Percentiles rank a stretch among this genome's conserved stretches.
Conservation (phyloP, 1,140 invertebrate species). For the Acromyrmex heyeri region DNA sequence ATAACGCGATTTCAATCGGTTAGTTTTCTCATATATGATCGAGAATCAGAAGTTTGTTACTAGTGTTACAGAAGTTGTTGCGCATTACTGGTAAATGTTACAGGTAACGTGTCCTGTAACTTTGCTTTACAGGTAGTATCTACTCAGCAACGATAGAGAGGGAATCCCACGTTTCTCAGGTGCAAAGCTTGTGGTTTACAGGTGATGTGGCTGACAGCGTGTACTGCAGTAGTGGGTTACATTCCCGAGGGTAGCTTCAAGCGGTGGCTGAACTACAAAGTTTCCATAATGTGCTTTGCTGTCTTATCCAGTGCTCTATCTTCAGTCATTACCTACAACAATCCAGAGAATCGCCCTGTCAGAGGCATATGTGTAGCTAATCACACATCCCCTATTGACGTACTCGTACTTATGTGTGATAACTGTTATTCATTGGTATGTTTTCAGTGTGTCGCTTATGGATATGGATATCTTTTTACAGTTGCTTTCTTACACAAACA, state of each 20-base stretch:
- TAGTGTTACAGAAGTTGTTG: conserved; percentile 57
- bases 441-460: conserved; percentile 59
- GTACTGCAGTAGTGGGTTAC: conserved; percentile 94
- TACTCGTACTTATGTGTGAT: conserved; percentile 98
- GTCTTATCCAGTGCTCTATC: conserved; percentile 95
- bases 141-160: conserved; percentile 72
- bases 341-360: conserved; percentile 92
- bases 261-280: conserved; percentile 91
- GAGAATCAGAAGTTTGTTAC: not conserved
- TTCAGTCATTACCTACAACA: conserved; percentile 96
- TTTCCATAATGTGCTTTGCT: conserved; percentile 96
- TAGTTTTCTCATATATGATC: not conserved
- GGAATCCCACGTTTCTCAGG: conserved; percentile 69
- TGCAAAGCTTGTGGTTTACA: conserved; percentile 85
- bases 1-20: not conserved
- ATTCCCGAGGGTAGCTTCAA: conserved; percentile 93
- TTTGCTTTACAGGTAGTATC: conserved; percentile 75
- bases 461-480: not conserved
- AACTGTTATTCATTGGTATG: conserved; percentile 99
- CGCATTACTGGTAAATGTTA: conserved; percentile 69
- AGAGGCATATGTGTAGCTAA: conserved; percentile 99
- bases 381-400: conserved; percentile 99
- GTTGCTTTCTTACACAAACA: not conserved
- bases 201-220: conserved; percentile 94
- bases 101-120: conserved; percentile 77